Conservation (phyloP, 1,140 invertebrate species). For the Rhysida immarginata region DNA sequence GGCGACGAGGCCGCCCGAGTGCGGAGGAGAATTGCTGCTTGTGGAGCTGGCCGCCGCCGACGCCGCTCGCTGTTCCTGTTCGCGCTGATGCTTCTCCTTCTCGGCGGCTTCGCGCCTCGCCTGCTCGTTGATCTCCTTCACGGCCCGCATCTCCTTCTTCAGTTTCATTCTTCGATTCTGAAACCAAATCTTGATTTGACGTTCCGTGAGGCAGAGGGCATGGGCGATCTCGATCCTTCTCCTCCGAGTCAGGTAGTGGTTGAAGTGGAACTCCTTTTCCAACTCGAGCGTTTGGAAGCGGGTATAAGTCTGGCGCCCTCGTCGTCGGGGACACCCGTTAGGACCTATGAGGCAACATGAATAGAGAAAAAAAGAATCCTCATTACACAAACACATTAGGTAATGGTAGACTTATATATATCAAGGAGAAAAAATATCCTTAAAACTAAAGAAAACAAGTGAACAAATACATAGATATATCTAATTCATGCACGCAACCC, state of each 20-base stretch:
- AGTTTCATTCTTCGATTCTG: conserved; percentile 95
- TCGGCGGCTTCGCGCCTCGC: conserved; percentile 75
- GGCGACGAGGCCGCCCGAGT: neutral
- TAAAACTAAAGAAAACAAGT: too few relatives aligned
- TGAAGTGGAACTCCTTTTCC: conserved; percentile 98
- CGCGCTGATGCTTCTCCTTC: conserved; percentile 69
- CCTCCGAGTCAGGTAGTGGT: conserved; percentile 87
- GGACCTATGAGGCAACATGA: conserved; percentile 56
- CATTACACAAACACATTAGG: too few relatives aligned
- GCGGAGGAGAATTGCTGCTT: too few relatives aligned
- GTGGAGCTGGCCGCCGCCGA: neutral
- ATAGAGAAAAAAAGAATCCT: conserved; percentile 14
- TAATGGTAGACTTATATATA: too few relatives aligned
- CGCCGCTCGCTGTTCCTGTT: conserved; percentile 41
- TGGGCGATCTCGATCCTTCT: conserved; percentile 94
- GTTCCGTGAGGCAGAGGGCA: conserved; percentile 84
- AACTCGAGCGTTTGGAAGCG: conserved; percentile 84
- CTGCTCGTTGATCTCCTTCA: conserved; percentile 89
- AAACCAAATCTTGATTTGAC: conserved; percentile 97
- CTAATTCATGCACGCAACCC: too few relatives aligned
- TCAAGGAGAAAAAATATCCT: too few relatives aligned
- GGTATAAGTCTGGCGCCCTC: conserved; percentile 91
- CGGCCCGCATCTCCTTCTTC: conserved; percentile 84
- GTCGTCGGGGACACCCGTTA: conserved; percentile 81
- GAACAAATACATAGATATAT: too few relatives aligned